A percentile compares a stretch with the other conserved stretches of the same genome.
Conservation (phyloP, 2,888 invertebrate species). For the Hydraecia micacea region DNA sequence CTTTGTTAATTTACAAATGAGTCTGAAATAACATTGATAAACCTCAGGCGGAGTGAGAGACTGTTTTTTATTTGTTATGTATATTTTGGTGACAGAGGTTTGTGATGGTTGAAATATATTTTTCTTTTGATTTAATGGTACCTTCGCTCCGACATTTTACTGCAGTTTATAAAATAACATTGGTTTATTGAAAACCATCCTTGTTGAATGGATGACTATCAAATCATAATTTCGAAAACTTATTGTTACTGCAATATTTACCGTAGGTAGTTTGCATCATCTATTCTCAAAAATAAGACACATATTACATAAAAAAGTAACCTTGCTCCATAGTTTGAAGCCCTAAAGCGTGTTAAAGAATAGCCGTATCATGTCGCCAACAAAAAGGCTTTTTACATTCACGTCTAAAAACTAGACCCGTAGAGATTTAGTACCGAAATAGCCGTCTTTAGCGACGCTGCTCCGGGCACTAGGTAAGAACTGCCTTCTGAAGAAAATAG, state of each 20-base stretch:
- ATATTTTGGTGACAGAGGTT: conserved; percentile 2
- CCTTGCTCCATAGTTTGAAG: conserved; percentile 3
- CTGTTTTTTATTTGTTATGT: conserved; percentile 18
- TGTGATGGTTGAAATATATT: not conserved
- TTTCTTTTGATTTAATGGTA: not conserved
- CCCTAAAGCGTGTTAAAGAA: conserved; percentile 22
- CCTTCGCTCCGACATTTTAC: not conserved
- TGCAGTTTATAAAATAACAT: not conserved
- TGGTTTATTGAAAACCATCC: not conserved
- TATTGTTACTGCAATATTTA: not conserved
- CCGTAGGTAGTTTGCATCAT: not conserved
- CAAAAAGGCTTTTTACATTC: conserved; percentile 36
- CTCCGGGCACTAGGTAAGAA: conserved; percentile 47
- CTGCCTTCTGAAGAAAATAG: conserved; percentile 40
- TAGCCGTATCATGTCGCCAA: not conserved
- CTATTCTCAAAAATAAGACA: not conserved
- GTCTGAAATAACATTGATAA: conserved; percentile 49
- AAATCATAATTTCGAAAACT: not conserved
- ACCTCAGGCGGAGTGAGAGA: conserved; percentile 4
- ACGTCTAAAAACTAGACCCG: conserved; percentile 29
- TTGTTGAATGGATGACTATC: not conserved
- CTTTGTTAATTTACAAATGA: conserved; percentile 58
- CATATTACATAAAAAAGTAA: not conserved
- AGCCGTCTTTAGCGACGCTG: conserved; percentile 55
- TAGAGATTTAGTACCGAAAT: conserved; percentile 55